Evolutionary conservation across 2,113 vertebrate genomes (phyloP), one percentile per base, ranked within the genome.

Genomic region (Procavia capensis): DNA sequence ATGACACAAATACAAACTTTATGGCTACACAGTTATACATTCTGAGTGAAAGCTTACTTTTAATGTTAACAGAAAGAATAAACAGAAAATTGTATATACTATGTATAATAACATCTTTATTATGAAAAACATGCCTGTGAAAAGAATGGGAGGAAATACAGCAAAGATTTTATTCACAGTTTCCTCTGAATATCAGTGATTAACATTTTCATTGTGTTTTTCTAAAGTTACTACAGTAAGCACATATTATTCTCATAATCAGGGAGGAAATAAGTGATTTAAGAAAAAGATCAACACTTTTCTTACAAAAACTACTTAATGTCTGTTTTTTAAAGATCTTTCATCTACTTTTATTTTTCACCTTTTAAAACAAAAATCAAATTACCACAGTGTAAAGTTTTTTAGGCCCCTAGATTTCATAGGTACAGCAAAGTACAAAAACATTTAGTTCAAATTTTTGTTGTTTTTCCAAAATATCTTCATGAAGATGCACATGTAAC

Each of bases 321-420:
- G 74, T 87, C 8, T 47, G 20, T 74, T 88, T 39, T 93, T 82
- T 82, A 85, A 85, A 79, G 25, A 85, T 63, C 54, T 85, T 85
- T 9, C 11, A 80, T 75, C 41, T 83, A 25, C 36, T 94, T 94
- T 93, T 95, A 66, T 72, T 89, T 95, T 88, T 88, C 5, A 63
- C 75, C 50, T 91, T 95, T 50, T 57, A 76, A 50, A 50, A 68
- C 25, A 96, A 90, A 75, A 63, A 61, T 47, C 31, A 80, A 94
- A 20, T 39, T 24, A 16, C 57, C 76, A 57, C 9, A 41, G 10
- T 6, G 20, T 54, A 76, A 78, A 88, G n/a, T 19, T 45, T 54
- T 88, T 61, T 57, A 41, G 27, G 29, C 78, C 41, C 76, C 22
- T 59, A 66, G 16, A 17, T 93, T 84, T 84, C 47, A 78, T 93